phyloP scores from a whole-genome alignment of 2,888 invertebrate species.

The Acanthosepion lycidas region DNA sequence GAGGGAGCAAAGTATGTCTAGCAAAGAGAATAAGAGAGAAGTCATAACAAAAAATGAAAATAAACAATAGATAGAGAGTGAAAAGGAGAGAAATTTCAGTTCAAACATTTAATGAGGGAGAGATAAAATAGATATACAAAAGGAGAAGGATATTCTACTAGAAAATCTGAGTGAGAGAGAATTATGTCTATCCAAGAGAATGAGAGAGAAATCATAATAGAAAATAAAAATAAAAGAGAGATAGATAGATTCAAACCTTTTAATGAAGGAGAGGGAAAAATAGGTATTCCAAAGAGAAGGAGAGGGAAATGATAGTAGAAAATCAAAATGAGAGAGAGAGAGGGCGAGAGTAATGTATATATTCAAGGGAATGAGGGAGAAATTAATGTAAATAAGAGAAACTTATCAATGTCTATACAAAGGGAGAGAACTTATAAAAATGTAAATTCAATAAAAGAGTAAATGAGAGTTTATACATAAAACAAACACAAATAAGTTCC shows the following conservation, averaged over 20 bases:
- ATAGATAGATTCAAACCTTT: background rate
- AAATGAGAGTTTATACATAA: too few species aligned
- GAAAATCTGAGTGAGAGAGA: background rate
- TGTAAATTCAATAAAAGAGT: too few species aligned
- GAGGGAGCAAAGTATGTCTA: background rate
- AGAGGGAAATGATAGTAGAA: background rate
- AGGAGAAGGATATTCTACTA: background rate
- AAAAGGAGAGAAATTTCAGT: background rate
- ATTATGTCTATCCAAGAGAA: background rate
- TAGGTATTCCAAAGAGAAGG: background rate
- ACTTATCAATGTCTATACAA: too few species aligned
- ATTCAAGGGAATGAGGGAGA: too few species aligned
- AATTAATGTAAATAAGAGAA: too few species aligned
- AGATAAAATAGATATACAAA: background rate
- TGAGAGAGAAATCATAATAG: background rate
- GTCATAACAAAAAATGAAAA: too few species aligned
- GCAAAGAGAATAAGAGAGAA: background rate
- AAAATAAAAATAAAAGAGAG: background rate
- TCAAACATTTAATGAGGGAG: background rate
- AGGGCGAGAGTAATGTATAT: background rate
- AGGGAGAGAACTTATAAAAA: too few species aligned
- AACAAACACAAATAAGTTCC: too few species aligned
- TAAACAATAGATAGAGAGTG: background rate
- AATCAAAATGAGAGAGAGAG: background rate
- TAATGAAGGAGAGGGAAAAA: background rate